Conservation (phyloP, 2,797 vertebrate genomes). For the Scleropages formosus region DNA sequence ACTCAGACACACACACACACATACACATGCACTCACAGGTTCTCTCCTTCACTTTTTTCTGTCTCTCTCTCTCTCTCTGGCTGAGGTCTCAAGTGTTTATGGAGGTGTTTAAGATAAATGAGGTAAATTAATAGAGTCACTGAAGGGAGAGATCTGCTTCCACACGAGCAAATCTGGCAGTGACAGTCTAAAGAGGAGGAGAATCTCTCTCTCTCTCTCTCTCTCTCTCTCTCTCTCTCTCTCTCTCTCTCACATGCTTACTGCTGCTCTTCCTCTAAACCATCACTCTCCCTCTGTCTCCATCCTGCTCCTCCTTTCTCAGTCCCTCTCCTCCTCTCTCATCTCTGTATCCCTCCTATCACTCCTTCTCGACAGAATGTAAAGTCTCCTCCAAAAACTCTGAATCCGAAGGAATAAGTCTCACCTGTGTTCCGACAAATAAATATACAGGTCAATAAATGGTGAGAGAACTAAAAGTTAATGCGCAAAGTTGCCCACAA, state of each 20-base stretch:
- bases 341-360: neutral
- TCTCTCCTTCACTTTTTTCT: constrained; percentile 16
- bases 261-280: constrained; percentile 10
- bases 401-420: neutral
- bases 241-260: constrained; percentile 17
- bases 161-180: constrained; percentile 71
- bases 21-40: constrained; percentile 31
- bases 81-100: constrained; percentile 79
- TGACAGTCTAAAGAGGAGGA: constrained; percentile 65
- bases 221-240: constrained; percentile 36
- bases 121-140: constrained; percentile 93
- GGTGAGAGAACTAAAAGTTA: neutral
- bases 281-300: constrained; percentile 27
- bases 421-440: neutral
- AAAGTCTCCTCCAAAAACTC: neutral
- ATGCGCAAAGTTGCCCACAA: neutral
- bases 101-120: constrained; percentile 87
- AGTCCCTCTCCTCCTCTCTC: neutral
- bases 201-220: constrained; percentile 38
- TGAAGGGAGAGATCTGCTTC: constrained; percentile 82
- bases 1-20: constrained; percentile 39
- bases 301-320: neutral
- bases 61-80: constrained; percentile 38
- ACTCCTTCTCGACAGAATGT: constrained; percentile 24
- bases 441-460: too few species aligned